Evolutionary conservation across 1,140 invertebrate species (phyloP).

Genomic region (Mylabris phalerata): DNA sequence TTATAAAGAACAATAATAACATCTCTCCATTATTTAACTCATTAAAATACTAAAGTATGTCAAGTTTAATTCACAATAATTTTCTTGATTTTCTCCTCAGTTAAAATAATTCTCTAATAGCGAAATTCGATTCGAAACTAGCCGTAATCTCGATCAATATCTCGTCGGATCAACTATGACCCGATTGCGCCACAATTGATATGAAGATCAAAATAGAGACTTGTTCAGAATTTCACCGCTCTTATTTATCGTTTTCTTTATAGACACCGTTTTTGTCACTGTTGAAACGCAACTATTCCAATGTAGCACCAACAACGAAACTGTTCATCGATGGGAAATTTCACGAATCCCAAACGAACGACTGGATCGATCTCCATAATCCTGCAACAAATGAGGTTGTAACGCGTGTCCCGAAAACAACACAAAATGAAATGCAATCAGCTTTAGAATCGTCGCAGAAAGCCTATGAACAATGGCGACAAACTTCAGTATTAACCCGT

Average conservation of each 20-base stretch:
- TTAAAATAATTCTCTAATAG: no score
- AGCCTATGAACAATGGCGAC: slow-evolving; percentile 78
- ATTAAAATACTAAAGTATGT: no score
- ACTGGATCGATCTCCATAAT: slow-evolving; percentile 93
- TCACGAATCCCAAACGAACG: slow-evolving; percentile 83
- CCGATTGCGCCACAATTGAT: no score
- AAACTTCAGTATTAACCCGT: slow-evolving; percentile 86
- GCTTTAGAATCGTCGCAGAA: slow-evolving; percentile 83
- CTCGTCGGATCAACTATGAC: no score
- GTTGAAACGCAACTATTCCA: slow-evolving; percentile 31
- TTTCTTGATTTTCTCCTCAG: no score
- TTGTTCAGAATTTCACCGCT: no score
- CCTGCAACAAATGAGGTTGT: slow-evolving; percentile 86
- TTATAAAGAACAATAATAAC: no score
- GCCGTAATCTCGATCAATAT: no score
- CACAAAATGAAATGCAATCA: slow-evolving; percentile 82
- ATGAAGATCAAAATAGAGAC: no score
- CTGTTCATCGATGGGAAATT: slow-evolving; percentile 94
- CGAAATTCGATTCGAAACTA: no score
- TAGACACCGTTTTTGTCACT: slow-evolving; percentile 3
- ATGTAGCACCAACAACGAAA: slow-evolving; percentile 66
- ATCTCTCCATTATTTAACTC: no score
- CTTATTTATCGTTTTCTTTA: background rate
- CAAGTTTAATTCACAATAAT: no score
- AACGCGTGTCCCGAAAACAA: slow-evolving; percentile 82